These are phyloP conservation scores for Poecilia wingei DNA, from an alignment of 2,797 vertebrate genomes.

Conservation along the genomic window DNA sequence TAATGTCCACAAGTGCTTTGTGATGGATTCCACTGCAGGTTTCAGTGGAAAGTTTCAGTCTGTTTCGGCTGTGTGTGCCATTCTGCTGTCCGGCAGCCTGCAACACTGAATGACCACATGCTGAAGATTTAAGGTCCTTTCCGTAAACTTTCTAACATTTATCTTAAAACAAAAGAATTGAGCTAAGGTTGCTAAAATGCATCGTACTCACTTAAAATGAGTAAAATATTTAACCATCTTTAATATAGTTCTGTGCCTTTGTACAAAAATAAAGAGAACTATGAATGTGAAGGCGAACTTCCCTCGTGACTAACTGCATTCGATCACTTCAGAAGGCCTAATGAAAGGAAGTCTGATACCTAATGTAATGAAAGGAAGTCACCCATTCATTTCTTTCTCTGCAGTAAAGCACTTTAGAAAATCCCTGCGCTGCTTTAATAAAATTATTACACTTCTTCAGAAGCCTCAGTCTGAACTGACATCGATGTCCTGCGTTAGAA, in stretches of 20 bases:
- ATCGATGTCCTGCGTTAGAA: constrained; percentile 25
- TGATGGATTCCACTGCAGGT: neutral
- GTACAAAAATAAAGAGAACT: constrained; percentile 13
- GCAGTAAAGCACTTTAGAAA: constrained; percentile 64
- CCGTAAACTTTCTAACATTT: neutral
- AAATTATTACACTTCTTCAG: constrained; percentile 58
- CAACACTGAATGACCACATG: neutral
- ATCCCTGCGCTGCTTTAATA: constrained; percentile 40
- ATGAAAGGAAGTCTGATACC: constrained; percentile 65
- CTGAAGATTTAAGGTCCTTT: neutral
- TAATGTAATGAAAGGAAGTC: constrained; percentile 73
- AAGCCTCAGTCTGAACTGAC: constrained; percentile 28
- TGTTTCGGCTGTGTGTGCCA: neutral
- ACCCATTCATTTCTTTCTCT: constrained; percentile 62
- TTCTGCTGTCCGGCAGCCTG: neutral
- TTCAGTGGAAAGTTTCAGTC: neutral
- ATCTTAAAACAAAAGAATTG: neutral
- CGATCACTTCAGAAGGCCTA: constrained; percentile 58
- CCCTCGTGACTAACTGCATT: constrained; percentile 61
- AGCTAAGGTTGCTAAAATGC: neutral
- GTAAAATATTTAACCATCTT: neutral
- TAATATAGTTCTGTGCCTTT: neutral
- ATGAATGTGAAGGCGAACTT: constrained; percentile 15
- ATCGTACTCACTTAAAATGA: neutral
- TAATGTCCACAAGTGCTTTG: neutral